These are phyloP conservation scores for Hartigia nigra DNA, from an alignment of 2,888 invertebrate genomes.

Conservation along the genomic window DNA sequence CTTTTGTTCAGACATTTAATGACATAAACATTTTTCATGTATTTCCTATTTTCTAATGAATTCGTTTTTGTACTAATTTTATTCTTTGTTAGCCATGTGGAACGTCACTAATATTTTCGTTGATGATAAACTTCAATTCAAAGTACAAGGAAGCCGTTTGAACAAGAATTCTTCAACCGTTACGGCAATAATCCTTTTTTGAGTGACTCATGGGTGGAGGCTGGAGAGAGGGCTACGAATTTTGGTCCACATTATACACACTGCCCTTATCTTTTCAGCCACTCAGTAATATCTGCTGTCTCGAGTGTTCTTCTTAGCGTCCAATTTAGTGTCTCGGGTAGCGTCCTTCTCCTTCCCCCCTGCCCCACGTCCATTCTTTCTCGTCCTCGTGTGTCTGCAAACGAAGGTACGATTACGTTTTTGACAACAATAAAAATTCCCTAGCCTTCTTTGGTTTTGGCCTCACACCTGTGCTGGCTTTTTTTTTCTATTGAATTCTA, in stretches of 20 bases:
- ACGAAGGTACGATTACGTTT: not conserved
- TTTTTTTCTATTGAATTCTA: not conserved
- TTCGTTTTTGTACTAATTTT: not conserved
- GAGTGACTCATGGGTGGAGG: not conserved
- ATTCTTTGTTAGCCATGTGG: not conserved
- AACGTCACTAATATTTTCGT: not conserved
- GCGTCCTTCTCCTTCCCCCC: not conserved
- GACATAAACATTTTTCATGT: not conserved
- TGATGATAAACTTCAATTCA: not conserved
- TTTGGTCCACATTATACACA: not conserved
- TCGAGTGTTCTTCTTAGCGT: not conserved
- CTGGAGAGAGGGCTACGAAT: not conserved
- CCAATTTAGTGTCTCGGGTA: not conserved
- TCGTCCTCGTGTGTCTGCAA: not conserved
- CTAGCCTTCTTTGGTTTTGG: not conserved
- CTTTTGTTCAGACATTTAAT: not conserved
- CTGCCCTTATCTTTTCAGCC: not conserved
- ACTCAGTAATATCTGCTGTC: not conserved
- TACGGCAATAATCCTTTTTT: not conserved
- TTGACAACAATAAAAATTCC: not conserved
- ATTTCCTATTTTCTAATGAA: not conserved
- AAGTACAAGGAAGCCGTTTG: not conserved
- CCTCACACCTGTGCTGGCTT: not conserved
- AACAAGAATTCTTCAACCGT: not conserved
- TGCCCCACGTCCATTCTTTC: not conserved